Evolutionary conservation across 2,888 invertebrate species (phyloP).

Genomic region (Philhelius pedissequus): DNA sequence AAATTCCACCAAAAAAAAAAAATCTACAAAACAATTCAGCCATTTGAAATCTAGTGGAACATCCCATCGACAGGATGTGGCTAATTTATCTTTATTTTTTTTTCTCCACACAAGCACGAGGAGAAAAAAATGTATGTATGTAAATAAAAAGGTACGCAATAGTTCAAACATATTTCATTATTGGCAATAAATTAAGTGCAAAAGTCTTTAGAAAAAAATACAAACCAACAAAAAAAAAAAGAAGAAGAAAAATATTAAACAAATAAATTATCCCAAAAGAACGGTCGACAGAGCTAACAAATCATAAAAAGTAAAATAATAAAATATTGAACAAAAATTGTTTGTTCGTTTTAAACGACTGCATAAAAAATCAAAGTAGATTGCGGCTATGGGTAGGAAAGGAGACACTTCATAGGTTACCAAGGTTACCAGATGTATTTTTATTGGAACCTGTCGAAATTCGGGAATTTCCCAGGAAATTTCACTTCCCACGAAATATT

Average conservation of each 20-base stretch:
- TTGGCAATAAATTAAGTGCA: conserved; percentile 58
- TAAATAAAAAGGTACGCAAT: conserved; percentile 47
- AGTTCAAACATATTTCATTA: conserved; percentile 63
- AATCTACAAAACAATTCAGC: background rate
- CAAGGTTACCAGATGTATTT: background rate
- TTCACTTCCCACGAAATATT: too few species aligned
- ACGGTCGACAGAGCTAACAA: conserved; percentile 37
- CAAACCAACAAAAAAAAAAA: conserved; percentile 24
- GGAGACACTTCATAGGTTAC: background rate
- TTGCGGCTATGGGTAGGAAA: conserved; percentile 22
- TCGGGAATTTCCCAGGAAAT: too few species aligned
- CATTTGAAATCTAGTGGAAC: background rate
- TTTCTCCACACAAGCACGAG: background rate
- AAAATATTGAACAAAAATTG: background rate
- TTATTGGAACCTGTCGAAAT: too few species aligned
- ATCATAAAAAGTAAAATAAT: conserved; percentile 25
- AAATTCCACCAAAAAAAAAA: background rate
- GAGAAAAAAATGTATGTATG: background rate
- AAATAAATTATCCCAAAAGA: conserved; percentile 42
- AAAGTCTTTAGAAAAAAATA: background rate
- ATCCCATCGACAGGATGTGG: background rate
- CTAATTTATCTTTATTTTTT: conserved; percentile 24
- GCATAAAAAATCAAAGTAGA: background rate
- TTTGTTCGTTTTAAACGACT: conserved; percentile 42
- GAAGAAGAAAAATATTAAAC: conserved; percentile 34